phyloP scores from a whole-genome alignment of 2,888 invertebrate genomes.

The Coronaproctus castanopsis region DNA sequence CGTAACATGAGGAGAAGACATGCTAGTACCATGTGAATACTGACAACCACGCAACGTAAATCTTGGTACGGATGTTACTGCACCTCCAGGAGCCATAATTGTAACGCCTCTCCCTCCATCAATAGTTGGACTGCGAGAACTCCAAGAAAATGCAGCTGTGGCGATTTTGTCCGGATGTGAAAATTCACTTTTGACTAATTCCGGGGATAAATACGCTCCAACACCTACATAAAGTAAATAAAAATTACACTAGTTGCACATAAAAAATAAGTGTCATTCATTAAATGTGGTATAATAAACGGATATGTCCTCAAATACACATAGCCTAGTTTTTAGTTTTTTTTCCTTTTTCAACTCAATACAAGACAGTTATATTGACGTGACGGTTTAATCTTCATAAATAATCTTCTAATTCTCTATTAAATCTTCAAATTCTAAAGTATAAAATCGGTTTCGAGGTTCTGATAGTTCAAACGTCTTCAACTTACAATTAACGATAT shows the following conservation, averaged over 20 bases:
- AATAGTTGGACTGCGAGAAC: slow-evolving; percentile 64
- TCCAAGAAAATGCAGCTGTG: slow-evolving; percentile 78
- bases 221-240: slow-evolving; percentile 37
- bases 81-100: slow-evolving; percentile 85
- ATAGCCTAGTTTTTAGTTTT: background rate
- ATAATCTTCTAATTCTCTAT: too few species aligned
- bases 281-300: too few species aligned
- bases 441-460: too few species aligned
- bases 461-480: too few species aligned
- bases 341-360: background rate
- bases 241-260: too few species aligned
- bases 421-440: too few species aligned
- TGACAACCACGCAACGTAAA: slow-evolving; percentile 70
- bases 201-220: slow-evolving; percentile 90
- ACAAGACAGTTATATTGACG: too few species aligned
- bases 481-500: too few species aligned
- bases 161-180: slow-evolving; percentile 64
- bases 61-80: slow-evolving; percentile 72
- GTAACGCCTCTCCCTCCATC: slow-evolving; percentile 78
- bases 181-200: slow-evolving; percentile 94
- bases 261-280: too few species aligned
- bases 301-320: background rate
- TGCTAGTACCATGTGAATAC: slow-evolving; percentile 93
- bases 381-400: too few species aligned
- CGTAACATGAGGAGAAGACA: slow-evolving; percentile 92